Conservation (phyloP, 2,888 invertebrate genomes). For the Acronicta aceris region DNA sequence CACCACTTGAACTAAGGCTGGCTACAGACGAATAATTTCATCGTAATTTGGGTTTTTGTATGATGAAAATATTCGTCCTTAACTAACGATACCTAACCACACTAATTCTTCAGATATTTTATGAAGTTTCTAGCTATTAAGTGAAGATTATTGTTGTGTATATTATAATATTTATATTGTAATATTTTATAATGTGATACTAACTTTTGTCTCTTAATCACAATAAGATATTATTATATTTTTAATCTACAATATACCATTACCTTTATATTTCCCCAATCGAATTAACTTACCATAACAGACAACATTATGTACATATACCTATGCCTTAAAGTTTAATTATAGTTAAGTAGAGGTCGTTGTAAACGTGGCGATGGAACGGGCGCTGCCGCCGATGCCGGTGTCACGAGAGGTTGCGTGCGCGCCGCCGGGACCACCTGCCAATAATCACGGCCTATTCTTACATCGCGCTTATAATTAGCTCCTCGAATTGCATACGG, state of each 20-base stretch:
- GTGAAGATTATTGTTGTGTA: no score
- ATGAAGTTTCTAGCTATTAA: no score
- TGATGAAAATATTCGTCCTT: background rate
- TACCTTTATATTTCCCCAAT: no score
- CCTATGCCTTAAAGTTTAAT: constrained; percentile 64
- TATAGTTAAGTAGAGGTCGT: constrained; percentile 71
- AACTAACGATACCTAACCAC: no score
- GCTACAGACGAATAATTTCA: background rate
- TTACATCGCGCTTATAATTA: constrained; percentile 71
- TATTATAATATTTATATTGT: no score
- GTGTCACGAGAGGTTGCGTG: constrained; percentile 83
- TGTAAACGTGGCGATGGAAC: constrained; percentile 63
- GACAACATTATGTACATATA: constrained; percentile 19
- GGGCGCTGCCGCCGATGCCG: constrained; percentile 17
- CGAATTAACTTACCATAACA: constrained; percentile 2
- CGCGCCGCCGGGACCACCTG: constrained; percentile 69
- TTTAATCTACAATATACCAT: no score
- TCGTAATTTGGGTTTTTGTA: background rate
- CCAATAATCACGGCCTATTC: constrained; percentile 78
- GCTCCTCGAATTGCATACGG: constrained; percentile 68
- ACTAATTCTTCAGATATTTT: no score
- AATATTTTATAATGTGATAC: no score
- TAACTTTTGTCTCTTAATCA: no score
- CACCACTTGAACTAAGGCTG: background rate
- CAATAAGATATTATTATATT: no score